Evolutionary conservation across 1,140 invertebrate species (phyloP).

Genomic region (Saccostrea echinata): DNA sequence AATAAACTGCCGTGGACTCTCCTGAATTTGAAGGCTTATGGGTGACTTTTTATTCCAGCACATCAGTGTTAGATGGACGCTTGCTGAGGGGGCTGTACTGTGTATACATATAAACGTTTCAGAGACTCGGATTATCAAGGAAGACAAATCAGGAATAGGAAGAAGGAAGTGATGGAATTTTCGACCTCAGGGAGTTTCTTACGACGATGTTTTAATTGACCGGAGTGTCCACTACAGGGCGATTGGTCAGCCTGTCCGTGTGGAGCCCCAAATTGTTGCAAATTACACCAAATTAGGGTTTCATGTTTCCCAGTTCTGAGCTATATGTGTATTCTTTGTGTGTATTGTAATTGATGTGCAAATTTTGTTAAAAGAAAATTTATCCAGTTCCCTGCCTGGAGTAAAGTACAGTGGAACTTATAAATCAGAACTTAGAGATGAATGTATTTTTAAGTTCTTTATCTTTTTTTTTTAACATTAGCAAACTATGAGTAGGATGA

Average conservation of each 20-base stretch:
- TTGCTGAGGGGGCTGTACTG: conserved; percentile 22
- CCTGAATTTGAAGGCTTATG: conserved; percentile 32
- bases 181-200: neutral
- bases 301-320: neutral
- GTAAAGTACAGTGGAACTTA: too few species aligned
- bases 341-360: too few species aligned
- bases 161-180: neutral
- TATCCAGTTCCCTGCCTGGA: too few species aligned
- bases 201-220: neutral
- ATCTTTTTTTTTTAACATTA: too few species aligned
- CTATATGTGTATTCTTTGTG: neutral
- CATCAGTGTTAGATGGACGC: conserved; percentile 33
- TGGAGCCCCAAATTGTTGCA: too few species aligned
- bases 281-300: too few species aligned
- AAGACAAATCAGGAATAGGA: conserved; percentile 28
- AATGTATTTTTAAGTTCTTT: too few species aligned
- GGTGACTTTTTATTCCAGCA: conserved; percentile 34
- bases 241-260: neutral
- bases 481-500: too few species aligned
- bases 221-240: neutral
- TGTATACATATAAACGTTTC: conserved; percentile 35
- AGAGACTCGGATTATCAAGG: conserved; percentile 32
- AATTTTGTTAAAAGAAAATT: too few species aligned
- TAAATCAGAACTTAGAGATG: too few species aligned
- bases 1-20: neutral